Evolutionary conservation across 2,113 vertebrate species (phyloP).

Genomic region (Malurus elegans): DNA sequence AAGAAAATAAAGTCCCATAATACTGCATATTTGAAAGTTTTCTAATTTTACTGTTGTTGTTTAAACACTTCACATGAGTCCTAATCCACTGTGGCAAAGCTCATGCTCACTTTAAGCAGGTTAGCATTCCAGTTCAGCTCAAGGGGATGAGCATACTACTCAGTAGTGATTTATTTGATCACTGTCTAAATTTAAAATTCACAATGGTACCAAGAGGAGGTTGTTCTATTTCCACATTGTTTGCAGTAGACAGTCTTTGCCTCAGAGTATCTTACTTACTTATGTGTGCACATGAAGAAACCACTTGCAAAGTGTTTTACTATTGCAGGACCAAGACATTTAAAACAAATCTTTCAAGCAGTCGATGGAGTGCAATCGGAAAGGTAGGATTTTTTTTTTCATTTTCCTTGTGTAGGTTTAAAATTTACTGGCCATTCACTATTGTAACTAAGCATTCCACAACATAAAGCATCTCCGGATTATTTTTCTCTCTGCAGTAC

Average conservation of each 20-base stretch:
- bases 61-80: not conserved
- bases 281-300: not conserved
- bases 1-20: not conserved
- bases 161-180: not conserved
- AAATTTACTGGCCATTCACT: not conserved
- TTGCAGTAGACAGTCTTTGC: not conserved
- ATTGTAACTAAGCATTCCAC: not conserved
- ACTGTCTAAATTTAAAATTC: constrained; percentile 1
- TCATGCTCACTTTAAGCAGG: constrained; percentile 29
- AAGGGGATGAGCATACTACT: constrained; percentile 5
- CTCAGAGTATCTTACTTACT: not conserved
- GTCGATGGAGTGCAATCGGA: constrained; percentile 20
- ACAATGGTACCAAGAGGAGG: not conserved
- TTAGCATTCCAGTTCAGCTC: constrained; percentile 46
- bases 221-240: not conserved
- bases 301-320: not conserved
- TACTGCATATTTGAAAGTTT: constrained; percentile 8
- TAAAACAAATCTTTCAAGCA: constrained; percentile 37
- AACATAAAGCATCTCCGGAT: not conserved
- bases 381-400: constrained; percentile 41
- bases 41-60: not conserved
- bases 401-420: not conserved
- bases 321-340: constrained; percentile 46
- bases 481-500: not conserved
- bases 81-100: not conserved